Percentiles rank a stretch among this genome's conserved stretches.
Conservation (phyloP, 1,140 invertebrate genomes). For the Muscidifurax raptorellus region DNA sequence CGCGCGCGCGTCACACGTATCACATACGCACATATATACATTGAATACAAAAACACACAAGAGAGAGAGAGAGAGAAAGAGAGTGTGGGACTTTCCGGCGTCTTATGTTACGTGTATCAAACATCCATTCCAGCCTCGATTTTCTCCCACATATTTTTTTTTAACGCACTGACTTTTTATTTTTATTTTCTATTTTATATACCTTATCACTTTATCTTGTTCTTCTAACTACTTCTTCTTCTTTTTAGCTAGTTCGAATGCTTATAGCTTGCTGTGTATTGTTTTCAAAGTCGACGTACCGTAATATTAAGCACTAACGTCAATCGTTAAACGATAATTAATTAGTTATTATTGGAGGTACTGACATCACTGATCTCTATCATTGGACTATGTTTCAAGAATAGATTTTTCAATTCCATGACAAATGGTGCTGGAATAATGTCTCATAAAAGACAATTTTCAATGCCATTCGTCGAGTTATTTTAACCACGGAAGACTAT, state of each 20-base stretch:
- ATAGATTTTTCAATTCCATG: not conserved
- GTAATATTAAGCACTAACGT: not conserved
- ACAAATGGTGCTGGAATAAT: not conserved
- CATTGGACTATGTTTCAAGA: not conserved
- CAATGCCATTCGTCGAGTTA: not conserved
- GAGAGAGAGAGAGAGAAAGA: not conserved
- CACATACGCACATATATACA: not conserved
- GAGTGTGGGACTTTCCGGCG: not conserved
- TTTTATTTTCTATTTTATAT: not conserved
- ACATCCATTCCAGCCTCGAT: not conserved
- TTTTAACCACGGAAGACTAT: not conserved
- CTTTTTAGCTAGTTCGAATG: not conserved
- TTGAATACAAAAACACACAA: not conserved
- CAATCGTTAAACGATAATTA: not conserved
- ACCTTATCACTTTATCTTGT: not conserved
- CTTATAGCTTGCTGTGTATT: not conserved
- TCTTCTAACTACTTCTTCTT: not conserved
- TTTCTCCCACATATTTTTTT: not conserved
- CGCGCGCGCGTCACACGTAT: not conserved
- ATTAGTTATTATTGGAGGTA: not conserved
- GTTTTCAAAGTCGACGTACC: not conserved
- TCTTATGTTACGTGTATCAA: not conserved
- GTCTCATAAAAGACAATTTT: not conserved
- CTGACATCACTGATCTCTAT: not conserved
- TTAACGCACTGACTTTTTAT: not conserved